phyloP scores from a whole-genome alignment of 2,888 invertebrate species.

The Oligia strigilis region DNA sequence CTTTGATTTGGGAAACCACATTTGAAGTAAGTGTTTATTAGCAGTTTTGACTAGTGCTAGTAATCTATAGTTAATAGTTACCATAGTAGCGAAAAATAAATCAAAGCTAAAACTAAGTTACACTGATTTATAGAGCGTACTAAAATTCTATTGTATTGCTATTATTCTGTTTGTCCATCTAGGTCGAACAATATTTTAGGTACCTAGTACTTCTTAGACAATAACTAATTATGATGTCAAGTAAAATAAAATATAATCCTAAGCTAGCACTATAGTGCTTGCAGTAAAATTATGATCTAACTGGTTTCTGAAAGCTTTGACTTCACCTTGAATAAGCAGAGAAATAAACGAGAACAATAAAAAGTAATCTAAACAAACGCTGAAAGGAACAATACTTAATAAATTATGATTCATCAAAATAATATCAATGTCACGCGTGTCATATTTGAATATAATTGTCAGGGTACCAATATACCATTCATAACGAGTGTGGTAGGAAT shows the following conservation, averaged over 20 bases:
- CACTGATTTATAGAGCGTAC: conserved; percentile 16
- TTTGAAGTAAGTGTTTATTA: conserved; percentile 3
- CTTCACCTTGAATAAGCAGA: conserved; percentile 3
- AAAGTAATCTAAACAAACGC: conserved; percentile 13
- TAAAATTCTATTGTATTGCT: conserved; percentile 34
- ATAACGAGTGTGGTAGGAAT: conserved; percentile 34
- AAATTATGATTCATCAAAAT: conserved; percentile 58
- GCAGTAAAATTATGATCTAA: background rate
- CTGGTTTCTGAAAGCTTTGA: conserved; percentile 23
- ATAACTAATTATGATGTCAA: conserved; percentile 32
- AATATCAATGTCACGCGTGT: conserved; percentile 61
- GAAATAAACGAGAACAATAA: conserved; percentile 20
- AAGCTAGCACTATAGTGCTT: background rate
- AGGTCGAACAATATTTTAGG: conserved; percentile 16
- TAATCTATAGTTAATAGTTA: background rate
- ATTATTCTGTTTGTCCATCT: conserved; percentile 36
- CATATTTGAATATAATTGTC: conserved; percentile 67
- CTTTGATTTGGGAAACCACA: background rate
- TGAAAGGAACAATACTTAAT: conserved; percentile 51
- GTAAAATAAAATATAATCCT: background rate
- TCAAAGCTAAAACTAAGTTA: background rate
- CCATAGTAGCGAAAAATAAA: background rate
- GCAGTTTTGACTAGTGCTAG: conserved; percentile 4
- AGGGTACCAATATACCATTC: conserved; percentile 31
- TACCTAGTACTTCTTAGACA: conserved; percentile 12